Conservation (phyloP, 2,113 vertebrate species). For the Tiliqua scincoides region DNA sequence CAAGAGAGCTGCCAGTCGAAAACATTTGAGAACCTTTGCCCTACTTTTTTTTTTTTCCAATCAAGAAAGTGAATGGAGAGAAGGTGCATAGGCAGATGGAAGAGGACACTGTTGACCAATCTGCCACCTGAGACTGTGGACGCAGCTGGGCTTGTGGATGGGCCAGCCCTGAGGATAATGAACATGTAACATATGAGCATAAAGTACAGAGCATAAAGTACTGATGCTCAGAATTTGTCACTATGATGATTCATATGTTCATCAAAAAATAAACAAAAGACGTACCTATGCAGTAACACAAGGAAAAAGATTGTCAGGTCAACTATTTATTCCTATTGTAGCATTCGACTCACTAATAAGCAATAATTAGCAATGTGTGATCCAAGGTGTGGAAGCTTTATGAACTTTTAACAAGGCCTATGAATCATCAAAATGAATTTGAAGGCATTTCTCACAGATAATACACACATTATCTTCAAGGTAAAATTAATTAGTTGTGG, state of each 20-base stretch:
- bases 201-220: no score
- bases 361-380: background rate
- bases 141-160: no score
- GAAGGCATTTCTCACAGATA: background rate
- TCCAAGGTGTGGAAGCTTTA: background rate
- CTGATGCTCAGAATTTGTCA: background rate
- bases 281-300: background rate
- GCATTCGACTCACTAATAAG: background rate
- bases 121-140: no score
- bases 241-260: background rate
- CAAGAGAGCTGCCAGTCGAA: no score
- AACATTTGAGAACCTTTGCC: no score
- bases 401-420: background rate
- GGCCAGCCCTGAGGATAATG: background rate
- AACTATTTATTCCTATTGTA: constrained; percentile 1
- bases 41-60: no score
- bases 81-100: no score
- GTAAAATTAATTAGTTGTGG: constrained; percentile 19
- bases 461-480: background rate
- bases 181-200: background rate
- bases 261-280: background rate
- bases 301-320: background rate
- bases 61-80: no score
- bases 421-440: constrained; percentile 11
- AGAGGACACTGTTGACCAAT: no score